Base-by-base conservation (phyloP, 2,113 vertebrate species). In the Scomber japonicus region DNA sequence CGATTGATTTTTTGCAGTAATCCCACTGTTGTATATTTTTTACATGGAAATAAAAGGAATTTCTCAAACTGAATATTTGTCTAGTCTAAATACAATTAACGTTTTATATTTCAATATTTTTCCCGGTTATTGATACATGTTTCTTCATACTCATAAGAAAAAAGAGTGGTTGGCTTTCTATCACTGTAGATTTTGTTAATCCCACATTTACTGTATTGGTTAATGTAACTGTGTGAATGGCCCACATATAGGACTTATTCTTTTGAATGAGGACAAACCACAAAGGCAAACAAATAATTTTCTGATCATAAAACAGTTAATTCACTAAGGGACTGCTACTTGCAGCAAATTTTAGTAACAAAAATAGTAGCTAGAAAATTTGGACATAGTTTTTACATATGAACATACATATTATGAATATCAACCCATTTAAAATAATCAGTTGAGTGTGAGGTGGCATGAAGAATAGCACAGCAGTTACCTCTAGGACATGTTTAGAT, bases 11-110 rank as follows among this genome's bases (percentile, higher is more conserved):
- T 77, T 79, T 57, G 15, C 57, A 48, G 8, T 40, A 24, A 80
- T 45, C 19, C 3, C 31, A 45, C 11, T 67, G 35, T 71, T 87
- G 64, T 89, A 77, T 88, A 75, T 89, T 84, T 27, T 91, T 89
- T 81, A 83, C 70, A 74, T 63, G 50, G 21, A 62, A 86, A 86
- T 86, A 75, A 86, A 87, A 24, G 0, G 35, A 12, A 51, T 62
- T 63, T 71, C 45, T 72, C 31, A 60, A 77, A 49, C 5, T 46
- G 21, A 46, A n/a, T 10, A 49, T 57, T 68, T 84, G 73, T 60
- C 44, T 53, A 7, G 11, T 74, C 50, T 70, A 54, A 60, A 64
- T 59, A 40, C 7, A 35, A 35, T 35, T 27, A 27, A 27, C 24
- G 0, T 27, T 35, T 35, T 35, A 35, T 35, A 35, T 35, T 35